Evolutionary conservation across 2,113 vertebrate genomes (phyloP).

Genomic region (Etheostoma cragini): DNA sequence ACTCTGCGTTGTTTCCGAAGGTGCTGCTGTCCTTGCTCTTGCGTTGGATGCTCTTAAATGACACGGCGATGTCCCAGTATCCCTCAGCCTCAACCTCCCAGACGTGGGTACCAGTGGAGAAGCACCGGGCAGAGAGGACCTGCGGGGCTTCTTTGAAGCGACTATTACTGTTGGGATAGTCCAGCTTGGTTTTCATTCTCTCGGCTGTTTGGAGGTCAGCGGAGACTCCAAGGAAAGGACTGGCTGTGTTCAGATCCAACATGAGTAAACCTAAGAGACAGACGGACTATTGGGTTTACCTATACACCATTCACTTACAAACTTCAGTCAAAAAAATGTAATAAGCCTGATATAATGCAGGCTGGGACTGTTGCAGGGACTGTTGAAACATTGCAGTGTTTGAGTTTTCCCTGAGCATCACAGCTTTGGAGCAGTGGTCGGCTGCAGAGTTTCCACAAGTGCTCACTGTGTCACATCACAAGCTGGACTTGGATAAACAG

Average conservation of each 20-base stretch:
- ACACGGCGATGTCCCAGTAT: slow-evolving; percentile 66
- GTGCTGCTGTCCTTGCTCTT: slow-evolving; percentile 29
- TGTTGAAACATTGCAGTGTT: no score
- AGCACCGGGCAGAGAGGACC: slow-evolving; percentile 63
- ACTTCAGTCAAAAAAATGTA: no score
- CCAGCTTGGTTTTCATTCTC: slow-evolving; percentile 26
- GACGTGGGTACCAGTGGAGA: slow-evolving; percentile 49
- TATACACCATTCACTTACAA: neutral
- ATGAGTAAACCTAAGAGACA: slow-evolving; percentile 28
- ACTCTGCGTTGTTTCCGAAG: slow-evolving; percentile 53
- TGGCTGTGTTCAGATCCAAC: slow-evolving; percentile 59
- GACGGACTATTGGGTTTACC: neutral
- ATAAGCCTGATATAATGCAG: no score
- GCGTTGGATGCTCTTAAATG: slow-evolving; percentile 57
- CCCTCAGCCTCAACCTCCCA: slow-evolving; percentile 69
- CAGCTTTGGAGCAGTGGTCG: no score
- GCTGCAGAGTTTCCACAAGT: no score
- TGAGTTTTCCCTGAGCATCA: no score
- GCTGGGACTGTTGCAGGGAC: no score
- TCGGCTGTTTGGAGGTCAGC: slow-evolving; percentile 55
- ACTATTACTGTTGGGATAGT: slow-evolving; percentile 1
- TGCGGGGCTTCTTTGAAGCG: slow-evolving; percentile 58
- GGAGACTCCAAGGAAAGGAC: slow-evolving; percentile 55
- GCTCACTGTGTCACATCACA: no score
- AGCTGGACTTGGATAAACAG: no score